These are phyloP conservation scores for Hyphantria cunea DNA, from an alignment of 1,140 invertebrate genomes.

Conservation along the genomic window DNA sequence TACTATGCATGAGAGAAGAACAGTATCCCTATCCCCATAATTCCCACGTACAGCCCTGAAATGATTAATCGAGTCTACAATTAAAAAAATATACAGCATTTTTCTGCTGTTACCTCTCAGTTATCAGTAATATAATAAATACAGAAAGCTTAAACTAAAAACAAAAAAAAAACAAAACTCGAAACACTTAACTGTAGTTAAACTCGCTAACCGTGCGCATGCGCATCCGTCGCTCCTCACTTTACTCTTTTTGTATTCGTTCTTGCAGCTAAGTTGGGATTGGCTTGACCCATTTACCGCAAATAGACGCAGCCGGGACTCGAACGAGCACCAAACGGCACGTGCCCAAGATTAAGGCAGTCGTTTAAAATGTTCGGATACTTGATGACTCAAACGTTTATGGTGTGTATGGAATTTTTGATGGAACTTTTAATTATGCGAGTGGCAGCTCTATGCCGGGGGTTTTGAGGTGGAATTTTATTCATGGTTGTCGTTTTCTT, in stretches of 20 bases:
- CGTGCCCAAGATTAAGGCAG: constrained; percentile 42
- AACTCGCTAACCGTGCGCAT: constrained; percentile 22
- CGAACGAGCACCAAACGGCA: constrained; percentile 51
- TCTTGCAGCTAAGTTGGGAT: constrained; percentile 76
- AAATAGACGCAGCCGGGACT: constrained; percentile 70
- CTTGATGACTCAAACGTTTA: constrained; percentile 23
- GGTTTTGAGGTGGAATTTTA: no score
- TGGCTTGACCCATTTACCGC: constrained; percentile 75
- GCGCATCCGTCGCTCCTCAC: constrained; percentile 40
- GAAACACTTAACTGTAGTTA: constrained; percentile 38
- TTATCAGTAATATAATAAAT: no score
- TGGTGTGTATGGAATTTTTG: constrained; percentile 1
- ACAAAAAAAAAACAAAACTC: constrained; percentile 4
- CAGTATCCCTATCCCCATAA: no score
- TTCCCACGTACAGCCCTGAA: no score
- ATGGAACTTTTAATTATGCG: background rate
- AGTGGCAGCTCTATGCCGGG: no score
- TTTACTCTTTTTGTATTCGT: constrained; percentile 80
- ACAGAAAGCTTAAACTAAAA: no score
- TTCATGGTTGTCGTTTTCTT: no score
- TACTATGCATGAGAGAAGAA: no score
- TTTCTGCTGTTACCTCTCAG: no score
- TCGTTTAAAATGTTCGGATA: constrained; percentile 14
- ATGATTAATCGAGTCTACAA: no score
- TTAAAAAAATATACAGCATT: no score